Conservation (phyloP, 2,888 invertebrate species). For the Rhingia campestris region DNA sequence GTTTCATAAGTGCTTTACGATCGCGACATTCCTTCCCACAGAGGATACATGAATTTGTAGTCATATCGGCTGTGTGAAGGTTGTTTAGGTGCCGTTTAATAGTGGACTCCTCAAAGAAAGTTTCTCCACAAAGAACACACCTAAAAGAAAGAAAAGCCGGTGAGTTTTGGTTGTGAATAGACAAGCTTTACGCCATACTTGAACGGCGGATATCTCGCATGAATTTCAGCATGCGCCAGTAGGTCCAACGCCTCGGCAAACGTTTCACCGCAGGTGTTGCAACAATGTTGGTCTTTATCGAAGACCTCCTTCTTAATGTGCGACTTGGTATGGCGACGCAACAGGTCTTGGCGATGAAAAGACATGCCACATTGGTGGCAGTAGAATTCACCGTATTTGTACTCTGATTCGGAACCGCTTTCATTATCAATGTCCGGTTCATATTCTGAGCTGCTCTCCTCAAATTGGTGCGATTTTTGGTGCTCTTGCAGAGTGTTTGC, state of each 20-base stretch:
- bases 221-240: slow-evolving; percentile 90
- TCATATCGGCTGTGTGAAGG: slow-evolving; percentile 85
- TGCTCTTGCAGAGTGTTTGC: slow-evolving; percentile 85
- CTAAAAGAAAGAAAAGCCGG: slow-evolving; percentile 77
- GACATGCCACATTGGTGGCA: slow-evolving; percentile 91
- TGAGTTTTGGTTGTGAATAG: background rate
- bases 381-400: slow-evolving; percentile 85
- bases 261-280: slow-evolving; percentile 91
- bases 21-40: slow-evolving; percentile 89
- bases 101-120: slow-evolving; percentile 85
- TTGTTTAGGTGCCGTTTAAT: slow-evolving; percentile 86
- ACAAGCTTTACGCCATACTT: slow-evolving; percentile 78
- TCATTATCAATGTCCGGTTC: slow-evolving; percentile 82
- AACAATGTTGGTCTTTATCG: slow-evolving; percentile 85
- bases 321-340: slow-evolving; percentile 87
- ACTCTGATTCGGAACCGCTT: slow-evolving; percentile 84
- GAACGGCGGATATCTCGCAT: slow-evolving; percentile 86
- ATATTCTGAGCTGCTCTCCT: slow-evolving; percentile 82
- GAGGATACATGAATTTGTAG: slow-evolving; percentile 86
- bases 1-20: slow-evolving; percentile 86
- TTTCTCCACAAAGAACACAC: slow-evolving; percentile 87
- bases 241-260: slow-evolving; percentile 90
- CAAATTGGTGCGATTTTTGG: slow-evolving; percentile 85
- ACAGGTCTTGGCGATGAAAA: slow-evolving; percentile 89
- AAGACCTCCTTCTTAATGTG: slow-evolving; percentile 79